Evolutionary conservation across 2,113 vertebrate species (phyloP), one percentile per base, ranked within the genome.

Genomic region (Myotis brandtii): DNA sequence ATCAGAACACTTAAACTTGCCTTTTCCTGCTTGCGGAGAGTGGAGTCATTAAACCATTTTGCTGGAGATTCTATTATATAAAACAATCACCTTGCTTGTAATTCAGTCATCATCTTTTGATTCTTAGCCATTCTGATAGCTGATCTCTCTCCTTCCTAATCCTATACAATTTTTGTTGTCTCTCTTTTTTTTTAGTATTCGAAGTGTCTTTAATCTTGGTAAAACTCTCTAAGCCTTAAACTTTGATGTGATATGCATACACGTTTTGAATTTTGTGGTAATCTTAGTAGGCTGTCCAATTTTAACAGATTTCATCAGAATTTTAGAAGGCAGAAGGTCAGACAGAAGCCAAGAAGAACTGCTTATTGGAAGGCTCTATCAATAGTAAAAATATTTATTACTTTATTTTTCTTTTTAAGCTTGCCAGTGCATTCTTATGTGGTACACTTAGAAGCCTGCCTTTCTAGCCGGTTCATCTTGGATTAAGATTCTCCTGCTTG

Each of bases 241-340:
- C 93, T 93, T 79, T 77, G 56, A 50, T 86, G 27, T 70, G 43
- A 83, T 70, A 20, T 17, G 20, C 40, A 34, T 59, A 76, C 79
- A 66, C 34, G 7, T 75, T 94, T 95, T 88, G 77, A 93, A 54
- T 93, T 95, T 88, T 94, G 32, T 75, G n/a, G 84, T 93, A 70
- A 76, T 85, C 48, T 82, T 81, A 18, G 62, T 43, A 62, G 7
- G 16, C 25, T 43, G 5, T 30, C 37, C 56, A 62, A 43, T 62
- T 62, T 30, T 62, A 43, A 82, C 56, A 43, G 59, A 59, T 82
- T 82, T 40, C 34, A 8, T 89, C 50, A 50, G 73, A 75, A 91
- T 79, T 94, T 64, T 80, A 20, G 89, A 94, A 93, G 75, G 64
- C 43, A 14, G 46, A 75, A 73, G 52, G 10, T 86, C 56, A 89